A percentile compares a stretch with the other conserved stretches of the same genome.
Evolutionary conservation across 2,888 invertebrate species (phyloP).

Genomic region (Torymus tubicola): DNA sequence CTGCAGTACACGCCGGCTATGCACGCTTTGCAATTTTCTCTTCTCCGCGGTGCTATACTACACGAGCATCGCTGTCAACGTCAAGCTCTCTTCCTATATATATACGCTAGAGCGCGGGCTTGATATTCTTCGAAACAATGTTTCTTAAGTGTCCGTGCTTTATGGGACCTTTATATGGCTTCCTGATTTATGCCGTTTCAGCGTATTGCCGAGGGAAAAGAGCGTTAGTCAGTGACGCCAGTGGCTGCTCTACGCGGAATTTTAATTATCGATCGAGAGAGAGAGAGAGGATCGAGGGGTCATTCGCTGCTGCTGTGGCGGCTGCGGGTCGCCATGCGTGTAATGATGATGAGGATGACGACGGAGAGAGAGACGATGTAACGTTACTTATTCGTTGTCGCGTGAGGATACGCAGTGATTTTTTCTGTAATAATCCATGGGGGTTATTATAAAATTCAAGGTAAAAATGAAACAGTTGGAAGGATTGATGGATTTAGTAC

Average conservation of each 20-base stretch:
- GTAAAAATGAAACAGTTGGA: no score
- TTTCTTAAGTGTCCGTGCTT: constrained; percentile 38
- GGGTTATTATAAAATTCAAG: no score
- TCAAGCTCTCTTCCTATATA: constrained; percentile 3
- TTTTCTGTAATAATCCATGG: no score
- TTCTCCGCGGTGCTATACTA: no score
- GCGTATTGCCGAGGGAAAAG: constrained; percentile 26
- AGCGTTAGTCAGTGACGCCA: not conserved
- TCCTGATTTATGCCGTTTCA: constrained; percentile 50
- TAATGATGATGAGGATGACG: no score
- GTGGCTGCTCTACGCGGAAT: not conserved
- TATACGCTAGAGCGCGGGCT: not conserved
- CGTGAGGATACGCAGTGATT: no score
- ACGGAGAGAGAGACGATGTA: no score
- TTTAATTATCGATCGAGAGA: constrained; percentile 5
- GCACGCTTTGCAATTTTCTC: constrained; percentile 43
- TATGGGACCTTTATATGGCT: constrained; percentile 30
- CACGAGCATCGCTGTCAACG: constrained; percentile 37
- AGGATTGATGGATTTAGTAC: no score
- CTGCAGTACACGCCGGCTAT: not conserved
- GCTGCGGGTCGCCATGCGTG: no score
- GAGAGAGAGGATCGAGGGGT: not conserved
- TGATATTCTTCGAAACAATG: constrained; percentile 48
- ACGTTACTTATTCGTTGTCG: no score
- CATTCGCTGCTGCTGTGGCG: no score